A percentile compares a stretch with the other conserved stretches of the same genome.
Evolutionary conservation across 1,140 invertebrate genomes (phyloP).

Genomic region (Pogonomyrmex californicus): DNA sequence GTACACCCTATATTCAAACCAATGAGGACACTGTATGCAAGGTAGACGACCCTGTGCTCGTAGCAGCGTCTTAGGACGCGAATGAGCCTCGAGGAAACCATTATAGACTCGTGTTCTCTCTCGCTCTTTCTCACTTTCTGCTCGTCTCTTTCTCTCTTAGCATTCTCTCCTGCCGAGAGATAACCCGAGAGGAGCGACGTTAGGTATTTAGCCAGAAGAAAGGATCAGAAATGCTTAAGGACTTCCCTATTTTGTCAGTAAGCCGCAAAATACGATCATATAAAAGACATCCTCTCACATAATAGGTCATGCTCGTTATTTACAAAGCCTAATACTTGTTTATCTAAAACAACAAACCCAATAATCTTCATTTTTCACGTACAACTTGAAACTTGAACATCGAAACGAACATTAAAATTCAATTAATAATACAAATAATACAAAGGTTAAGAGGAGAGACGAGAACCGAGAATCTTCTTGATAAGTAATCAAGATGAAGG

Average conservation of each 20-base stretch:
- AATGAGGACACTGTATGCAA: constrained; percentile 51
- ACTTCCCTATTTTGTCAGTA: constrained; percentile 41
- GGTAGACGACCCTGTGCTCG: constrained; percentile 61
- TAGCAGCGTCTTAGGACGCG: constrained; percentile 68
- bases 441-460: background rate
- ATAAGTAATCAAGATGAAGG: constrained; percentile 68
- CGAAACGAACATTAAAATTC: constrained; percentile 42
- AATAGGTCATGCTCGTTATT: background rate
- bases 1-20: constrained; percentile 60
- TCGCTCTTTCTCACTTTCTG: constrained; percentile 51
- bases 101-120: constrained; percentile 73
- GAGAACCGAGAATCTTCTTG: constrained; percentile 21
- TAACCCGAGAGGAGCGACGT: constrained; percentile 60
- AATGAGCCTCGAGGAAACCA: constrained; percentile 79
- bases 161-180: constrained; percentile 51
- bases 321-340: constrained; percentile 4
- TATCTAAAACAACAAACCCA: background rate
- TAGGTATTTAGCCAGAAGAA: constrained; percentile 66
- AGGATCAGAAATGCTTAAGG: constrained; percentile 63
- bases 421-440: constrained; percentile 61
- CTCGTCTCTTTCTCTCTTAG: constrained; percentile 43
- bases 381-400: constrained; percentile 2
- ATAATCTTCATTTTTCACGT: constrained; percentile 1
- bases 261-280: constrained; percentile 35
- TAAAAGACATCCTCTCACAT: constrained; percentile 18